phyloP scores from a whole-genome alignment of 2,113 vertebrate genomes.

The Forbesichthys agassizii region DNA sequence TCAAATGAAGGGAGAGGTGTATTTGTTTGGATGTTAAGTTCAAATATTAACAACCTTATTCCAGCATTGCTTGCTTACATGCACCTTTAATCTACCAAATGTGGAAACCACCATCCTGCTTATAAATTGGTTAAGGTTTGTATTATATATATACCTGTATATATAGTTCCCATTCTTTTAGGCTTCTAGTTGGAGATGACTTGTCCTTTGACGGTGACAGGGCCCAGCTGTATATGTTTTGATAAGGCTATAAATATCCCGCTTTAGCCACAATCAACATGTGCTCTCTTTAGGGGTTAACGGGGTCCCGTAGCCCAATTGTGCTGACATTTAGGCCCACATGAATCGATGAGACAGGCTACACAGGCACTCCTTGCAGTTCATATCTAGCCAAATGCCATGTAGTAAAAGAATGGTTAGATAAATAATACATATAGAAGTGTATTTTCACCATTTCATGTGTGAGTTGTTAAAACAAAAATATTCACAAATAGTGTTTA shows the following conservation, averaged over 20 bases:
- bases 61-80: background rate
- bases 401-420: slow-evolving; percentile 10
- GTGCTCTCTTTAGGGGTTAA: slow-evolving; percentile 40
- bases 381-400: slow-evolving; percentile 47
- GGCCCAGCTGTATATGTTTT: slow-evolving; percentile 51
- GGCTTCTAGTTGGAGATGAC: slow-evolving; percentile 26
- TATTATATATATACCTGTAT: background rate
- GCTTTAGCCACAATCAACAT: slow-evolving; percentile 51
- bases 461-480: background rate
- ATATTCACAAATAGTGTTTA: too few species aligned
- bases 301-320: slow-evolving; percentile 52
- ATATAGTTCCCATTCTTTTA: slow-evolving; percentile 16
- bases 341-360: slow-evolving; percentile 73
- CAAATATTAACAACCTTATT: too few species aligned
- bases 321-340: slow-evolving; percentile 76
- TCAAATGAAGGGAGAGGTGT: too few species aligned
- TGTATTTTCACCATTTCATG: slow-evolving; percentile 21
- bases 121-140: background rate
- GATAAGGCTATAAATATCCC: slow-evolving; percentile 32
- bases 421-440: slow-evolving; percentile 2
- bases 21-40: too few species aligned
- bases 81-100: background rate
- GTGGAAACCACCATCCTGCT: background rate
- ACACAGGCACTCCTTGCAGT: slow-evolving; percentile 25
- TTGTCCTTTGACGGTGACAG: slow-evolving; percentile 25